These are phyloP conservation scores for Acanthaster planci DNA, from an alignment of 35 echinoderm and acorn worm species.

Conservation along the genomic window DNA sequence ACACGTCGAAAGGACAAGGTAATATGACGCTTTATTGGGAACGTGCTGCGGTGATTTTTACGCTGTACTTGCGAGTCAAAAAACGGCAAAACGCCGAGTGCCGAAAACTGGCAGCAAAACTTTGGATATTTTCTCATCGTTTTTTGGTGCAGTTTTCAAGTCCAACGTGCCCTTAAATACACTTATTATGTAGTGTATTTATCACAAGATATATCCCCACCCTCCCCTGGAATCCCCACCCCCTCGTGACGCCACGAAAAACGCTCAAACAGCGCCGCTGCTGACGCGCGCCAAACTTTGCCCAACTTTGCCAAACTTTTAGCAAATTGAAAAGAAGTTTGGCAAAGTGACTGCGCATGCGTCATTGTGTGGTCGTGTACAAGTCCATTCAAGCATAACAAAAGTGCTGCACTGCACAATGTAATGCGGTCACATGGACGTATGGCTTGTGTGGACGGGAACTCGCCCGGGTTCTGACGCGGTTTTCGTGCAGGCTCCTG, in stretches of 20 bases:
- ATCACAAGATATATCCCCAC: slow-evolving; percentile 23
- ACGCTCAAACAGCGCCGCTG: slow-evolving; percentile 38
- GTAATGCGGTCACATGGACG: slow-evolving; percentile 24
- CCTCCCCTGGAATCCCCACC: slow-evolving; percentile 6
- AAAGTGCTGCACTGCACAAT: slow-evolving; percentile 36
- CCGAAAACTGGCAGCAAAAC: slow-evolving; percentile 15
- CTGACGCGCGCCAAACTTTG: slow-evolving; percentile 36
- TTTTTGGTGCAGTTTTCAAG: not conserved
- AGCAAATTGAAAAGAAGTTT: slow-evolving; percentile 32
- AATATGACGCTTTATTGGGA: not conserved
- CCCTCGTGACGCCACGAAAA: slow-evolving; percentile 1
- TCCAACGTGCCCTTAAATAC: not conserved
- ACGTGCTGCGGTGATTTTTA: not conserved
- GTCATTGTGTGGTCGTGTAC: slow-evolving; percentile 25
- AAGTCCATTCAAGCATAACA: slow-evolving; percentile 44
- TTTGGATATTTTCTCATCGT: not conserved
- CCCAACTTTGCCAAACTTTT: slow-evolving; percentile 26
- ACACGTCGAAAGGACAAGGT: not conserved
- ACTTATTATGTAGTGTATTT: slow-evolving; percentile 15
- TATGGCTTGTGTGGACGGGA: not conserved
- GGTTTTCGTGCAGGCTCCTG: not conserved
- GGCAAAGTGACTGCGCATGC: slow-evolving; percentile 43
- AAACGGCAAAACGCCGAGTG: slow-evolving; percentile 21
- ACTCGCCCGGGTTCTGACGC: not conserved
- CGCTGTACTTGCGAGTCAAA: not conserved